Evolutionary conservation across 1,140 invertebrate genomes (phyloP).

Genomic region (Rhyzopertha dominica): DNA sequence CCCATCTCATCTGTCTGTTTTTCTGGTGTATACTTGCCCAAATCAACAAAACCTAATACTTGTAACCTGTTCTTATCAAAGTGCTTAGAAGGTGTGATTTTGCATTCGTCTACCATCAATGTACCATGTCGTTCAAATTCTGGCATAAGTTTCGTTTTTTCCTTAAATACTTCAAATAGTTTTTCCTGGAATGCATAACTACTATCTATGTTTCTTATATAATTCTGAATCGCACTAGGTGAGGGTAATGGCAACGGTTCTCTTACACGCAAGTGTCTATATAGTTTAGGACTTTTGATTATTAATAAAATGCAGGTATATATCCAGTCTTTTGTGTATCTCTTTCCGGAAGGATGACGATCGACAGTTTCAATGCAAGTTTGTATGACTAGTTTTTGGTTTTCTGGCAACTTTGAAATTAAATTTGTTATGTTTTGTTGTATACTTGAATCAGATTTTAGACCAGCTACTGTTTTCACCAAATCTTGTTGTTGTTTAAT

Average conservation of each 20-base stretch:
- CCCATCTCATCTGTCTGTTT: conserved; percentile 22
- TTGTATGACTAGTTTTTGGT: neutral
- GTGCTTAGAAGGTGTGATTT: neutral
- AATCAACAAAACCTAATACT: conserved; percentile 24
- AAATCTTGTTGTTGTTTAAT: too few relatives aligned
- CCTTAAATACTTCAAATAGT: conserved; percentile 9
- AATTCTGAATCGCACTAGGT: neutral
- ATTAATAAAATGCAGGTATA: conserved; percentile 9
- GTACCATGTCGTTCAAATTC: conserved; percentile 5
- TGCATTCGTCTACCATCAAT: conserved; percentile 11
- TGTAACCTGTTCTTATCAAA: conserved; percentile 20
- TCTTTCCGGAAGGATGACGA: neutral
- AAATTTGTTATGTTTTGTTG: too few relatives aligned
- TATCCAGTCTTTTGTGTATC: conserved; percentile 10
- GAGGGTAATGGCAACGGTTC: conserved; percentile 5
- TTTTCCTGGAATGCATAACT: conserved; percentile 10
- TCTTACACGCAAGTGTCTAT: conserved; percentile 5
- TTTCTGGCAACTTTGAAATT: conserved; percentile 4
- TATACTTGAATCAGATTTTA: too few relatives aligned
- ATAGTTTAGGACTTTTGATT: conserved; percentile 4
- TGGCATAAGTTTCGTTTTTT: conserved; percentile 9
- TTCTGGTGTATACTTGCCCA: conserved; percentile 29
- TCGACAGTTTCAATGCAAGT: neutral
- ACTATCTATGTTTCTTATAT: conserved; percentile 8
- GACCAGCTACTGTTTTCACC: too few relatives aligned